Percentiles rank a stretch among this genome's conserved stretches.
phyloP scores from a whole-genome alignment of 2,888 invertebrate species.

The Pterobdella sp. region DNA sequence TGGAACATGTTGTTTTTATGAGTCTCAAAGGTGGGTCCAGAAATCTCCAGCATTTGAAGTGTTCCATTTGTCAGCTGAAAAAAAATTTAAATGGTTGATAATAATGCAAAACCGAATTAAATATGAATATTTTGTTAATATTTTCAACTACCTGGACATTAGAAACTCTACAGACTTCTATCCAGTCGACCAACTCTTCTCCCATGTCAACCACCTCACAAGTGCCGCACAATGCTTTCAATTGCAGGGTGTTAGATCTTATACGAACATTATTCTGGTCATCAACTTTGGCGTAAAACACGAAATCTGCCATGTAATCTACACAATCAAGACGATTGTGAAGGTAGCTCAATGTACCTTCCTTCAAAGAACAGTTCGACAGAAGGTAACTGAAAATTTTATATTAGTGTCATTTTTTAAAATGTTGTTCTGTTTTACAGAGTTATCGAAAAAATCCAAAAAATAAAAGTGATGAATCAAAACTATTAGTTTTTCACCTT shows the following conservation, averaged over 20 bases:
- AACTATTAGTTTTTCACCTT: not conserved
- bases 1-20: not conserved
- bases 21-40: not conserved
- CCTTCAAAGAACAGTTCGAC: constrained; percentile 1
- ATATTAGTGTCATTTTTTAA: too few species aligned
- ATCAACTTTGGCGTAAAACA: not conserved
- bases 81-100: not conserved
- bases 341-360: not conserved
- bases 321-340: not conserved
- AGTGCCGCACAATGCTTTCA: not conserved
- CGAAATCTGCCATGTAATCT: not conserved
- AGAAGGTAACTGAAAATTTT: constrained; percentile 13
- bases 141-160: constrained; percentile 2
- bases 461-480: too few species aligned
- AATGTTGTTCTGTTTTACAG: not conserved
- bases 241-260: not conserved
- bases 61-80: not conserved
- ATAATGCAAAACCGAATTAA: not conserved
- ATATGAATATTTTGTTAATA: not conserved
- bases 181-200: not conserved
- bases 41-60: not conserved
- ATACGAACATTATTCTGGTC: not conserved
- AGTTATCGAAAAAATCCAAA: not conserved
- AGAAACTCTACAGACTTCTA: not conserved
- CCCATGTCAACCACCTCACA: not conserved